A percentile compares a stretch with the other conserved stretches of the same genome.
Conservation (phyloP, 2,113 vertebrate species). For the Camelus bactrianus region DNA sequence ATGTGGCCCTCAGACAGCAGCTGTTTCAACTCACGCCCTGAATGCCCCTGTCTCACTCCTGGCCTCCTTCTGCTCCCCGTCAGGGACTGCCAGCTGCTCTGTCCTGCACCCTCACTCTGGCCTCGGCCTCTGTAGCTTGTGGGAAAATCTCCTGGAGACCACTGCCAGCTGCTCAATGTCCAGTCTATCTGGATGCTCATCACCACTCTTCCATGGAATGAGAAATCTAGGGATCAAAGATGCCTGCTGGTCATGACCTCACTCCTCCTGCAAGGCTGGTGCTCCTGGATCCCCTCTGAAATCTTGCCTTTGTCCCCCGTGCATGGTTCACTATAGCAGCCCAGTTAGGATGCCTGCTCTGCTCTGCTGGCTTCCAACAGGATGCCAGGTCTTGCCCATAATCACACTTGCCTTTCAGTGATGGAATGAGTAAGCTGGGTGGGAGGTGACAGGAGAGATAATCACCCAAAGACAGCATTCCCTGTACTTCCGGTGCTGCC, state of each 20-base stretch:
- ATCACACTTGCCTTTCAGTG: neutral
- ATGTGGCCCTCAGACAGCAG: rapidly evolving
- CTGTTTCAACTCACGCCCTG: neutral
- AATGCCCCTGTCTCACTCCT: neutral
- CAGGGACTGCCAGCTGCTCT: neutral
- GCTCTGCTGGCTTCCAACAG: neutral
- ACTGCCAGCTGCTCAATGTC: neutral
- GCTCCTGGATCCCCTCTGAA: neutral
- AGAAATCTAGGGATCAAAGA: neutral
- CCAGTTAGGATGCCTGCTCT: no score
- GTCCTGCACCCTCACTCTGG: neutral
- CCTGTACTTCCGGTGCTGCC: no score
- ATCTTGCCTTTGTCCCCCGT: neutral
- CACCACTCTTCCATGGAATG: neutral
- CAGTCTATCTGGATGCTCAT: neutral
- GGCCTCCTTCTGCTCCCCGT: no score
- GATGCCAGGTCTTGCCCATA: neutral
- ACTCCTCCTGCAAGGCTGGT: neutral
- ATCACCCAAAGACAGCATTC: neutral
- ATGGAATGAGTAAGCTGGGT: neutral
- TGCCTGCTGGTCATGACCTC: neutral
- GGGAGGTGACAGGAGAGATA: neutral
- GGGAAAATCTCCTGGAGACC: neutral
- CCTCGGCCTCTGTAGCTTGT: neutral
- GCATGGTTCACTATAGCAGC: neutral